Evolutionary conservation across 2,888 invertebrate genomes (phyloP), one percentile per base, ranked within the genome.

Genomic region (Caenorhabditis becei): DNA sequence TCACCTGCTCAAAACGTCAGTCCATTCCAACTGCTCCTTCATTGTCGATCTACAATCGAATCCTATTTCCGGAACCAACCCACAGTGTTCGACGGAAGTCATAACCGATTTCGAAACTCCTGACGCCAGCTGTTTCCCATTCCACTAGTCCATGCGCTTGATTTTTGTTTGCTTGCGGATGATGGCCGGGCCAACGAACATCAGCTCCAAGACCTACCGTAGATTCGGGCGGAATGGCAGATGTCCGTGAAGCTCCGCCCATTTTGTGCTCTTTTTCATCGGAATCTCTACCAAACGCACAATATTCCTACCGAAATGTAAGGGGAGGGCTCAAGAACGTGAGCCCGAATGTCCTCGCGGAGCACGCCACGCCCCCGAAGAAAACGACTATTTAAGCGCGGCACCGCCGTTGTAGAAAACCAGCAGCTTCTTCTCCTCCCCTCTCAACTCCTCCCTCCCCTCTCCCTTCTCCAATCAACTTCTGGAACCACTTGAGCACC

Each of bases 291-390:
- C 14, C 28, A 51, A 20, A 23, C 32, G 14, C 74, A 58, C 74
- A 51, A 66, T 66, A 74, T 66, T n/a, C 35, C 53, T 47, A 49
- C 35, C 26, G 28, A 37, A 41, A 26, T 18, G 53, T 67, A 35
- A 59, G 58, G 51, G 65, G 74, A 59, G 65, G 58, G 63, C 62
- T 72, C 63, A 37, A 72, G 66, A 66, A 66, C 59, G 66, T 61
- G 61, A 66, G 66, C 66, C 51, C 54, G 51, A 61, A 61, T 71
- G 71, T 61, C 66, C 75, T 66, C 61, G 23, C 11, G n/a, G 18
- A 26, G 65, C 65, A 72, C 41, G 61, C 75, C 66, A 66, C 75
- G 75, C 75, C 75, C 65, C 59, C 18, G 26, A 47, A 3, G 41
- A 24, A 44, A 54, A 37, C 51, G 32, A 16, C 66, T 75, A 74